phyloP scores from a whole-genome alignment of 2,888 invertebrate genomes.

The Cybosia mesomella region DNA sequence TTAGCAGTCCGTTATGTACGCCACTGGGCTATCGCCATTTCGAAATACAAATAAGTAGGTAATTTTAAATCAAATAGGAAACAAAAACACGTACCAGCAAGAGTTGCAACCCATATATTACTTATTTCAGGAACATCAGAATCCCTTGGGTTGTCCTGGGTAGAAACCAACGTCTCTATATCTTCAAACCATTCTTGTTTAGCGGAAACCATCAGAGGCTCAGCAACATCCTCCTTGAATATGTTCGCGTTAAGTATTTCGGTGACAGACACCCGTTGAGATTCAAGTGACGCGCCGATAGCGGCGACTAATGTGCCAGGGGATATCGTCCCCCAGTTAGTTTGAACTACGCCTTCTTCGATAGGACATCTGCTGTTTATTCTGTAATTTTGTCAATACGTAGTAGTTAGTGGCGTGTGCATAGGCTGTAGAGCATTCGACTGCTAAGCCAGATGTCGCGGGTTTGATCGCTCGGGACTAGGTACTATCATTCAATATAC shows the following conservation, averaged over 20 bases:
- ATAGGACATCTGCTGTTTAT: constrained; percentile 87
- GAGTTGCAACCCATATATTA: constrained; percentile 88
- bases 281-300: constrained; percentile 88
- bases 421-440: no score
- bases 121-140: constrained; percentile 74
- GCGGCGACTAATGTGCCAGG: constrained; percentile 88
- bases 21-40: no score
- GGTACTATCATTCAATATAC: no score
- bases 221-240: constrained; percentile 74
- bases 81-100: constrained; percentile 86
- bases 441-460: no score
- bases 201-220: constrained; percentile 71
- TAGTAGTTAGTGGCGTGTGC: background rate
- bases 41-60: no score
- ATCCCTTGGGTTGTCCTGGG: constrained; percentile 42
- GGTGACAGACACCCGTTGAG: constrained; percentile 83
- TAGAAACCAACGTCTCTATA: constrained; percentile 65
- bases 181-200: constrained; percentile 75
- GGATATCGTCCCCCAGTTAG: constrained; percentile 88
- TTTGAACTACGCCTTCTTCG: constrained; percentile 89
- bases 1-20: no score
- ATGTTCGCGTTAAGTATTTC: constrained; percentile 79
- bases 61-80: no score
- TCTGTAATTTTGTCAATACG: constrained; percentile 56
- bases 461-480: no score